Percentiles rank a stretch among this genome's conserved stretches.
Conservation (phyloP, 2,797 vertebrate genomes). For the Sebastes matsubarae region DNA sequence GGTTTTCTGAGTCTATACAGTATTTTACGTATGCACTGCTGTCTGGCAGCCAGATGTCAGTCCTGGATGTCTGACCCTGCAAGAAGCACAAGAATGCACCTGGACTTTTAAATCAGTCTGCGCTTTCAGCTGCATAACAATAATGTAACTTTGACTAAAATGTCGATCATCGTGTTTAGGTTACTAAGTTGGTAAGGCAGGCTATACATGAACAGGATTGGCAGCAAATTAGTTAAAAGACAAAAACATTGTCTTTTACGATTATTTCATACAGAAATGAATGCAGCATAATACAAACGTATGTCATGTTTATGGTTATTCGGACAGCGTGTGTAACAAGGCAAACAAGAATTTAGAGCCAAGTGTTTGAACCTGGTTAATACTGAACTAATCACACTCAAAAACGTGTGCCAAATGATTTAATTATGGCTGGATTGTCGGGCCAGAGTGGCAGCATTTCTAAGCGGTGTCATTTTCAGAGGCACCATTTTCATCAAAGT, state of each 20-base stretch:
- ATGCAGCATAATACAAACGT: not conserved
- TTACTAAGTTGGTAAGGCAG: not conserved
- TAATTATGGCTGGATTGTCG: not conserved
- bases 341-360: too few relatives aligned
- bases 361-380: not conserved
- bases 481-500: slow-evolving; percentile 1
- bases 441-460: not conserved
- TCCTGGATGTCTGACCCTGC: not conserved
- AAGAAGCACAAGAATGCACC: not conserved
- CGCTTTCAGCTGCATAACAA: not conserved
- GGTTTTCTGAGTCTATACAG: not conserved
- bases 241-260: not conserved
- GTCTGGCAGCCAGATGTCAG: not conserved
- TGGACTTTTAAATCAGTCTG: not conserved
- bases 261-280: not conserved
- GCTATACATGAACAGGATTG: not conserved
- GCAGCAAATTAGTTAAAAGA: not conserved
- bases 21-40: not conserved
- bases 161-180: not conserved
- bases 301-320: not conserved
- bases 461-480: not conserved
- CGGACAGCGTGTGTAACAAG: not conserved
- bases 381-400: not conserved
- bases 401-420: not conserved
- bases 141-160: not conserved